Base-by-base conservation (phyloP, 37 sponge, comb jelly and placozoan species). In the Petrosia ficiformis region DNA sequence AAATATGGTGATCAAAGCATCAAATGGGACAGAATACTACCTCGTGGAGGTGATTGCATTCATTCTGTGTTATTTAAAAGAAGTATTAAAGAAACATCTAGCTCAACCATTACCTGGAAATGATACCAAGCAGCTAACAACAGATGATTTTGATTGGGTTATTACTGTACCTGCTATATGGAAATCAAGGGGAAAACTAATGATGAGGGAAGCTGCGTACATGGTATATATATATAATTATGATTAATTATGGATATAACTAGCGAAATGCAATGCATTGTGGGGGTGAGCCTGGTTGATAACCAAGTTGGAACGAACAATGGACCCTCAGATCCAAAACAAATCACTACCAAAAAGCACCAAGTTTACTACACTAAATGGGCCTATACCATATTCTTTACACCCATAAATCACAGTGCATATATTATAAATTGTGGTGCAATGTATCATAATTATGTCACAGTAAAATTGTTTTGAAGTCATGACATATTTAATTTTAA, bases 131-230 rank as follows among this genome's bases (percentile, higher is more conserved):
- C n/a, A n/a, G n/a, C 25, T 61, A 11, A 2, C 30, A 6, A 70
- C 61, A 5, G 28, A 59, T 58, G 72, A 77, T 34, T 77, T 84
- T 11, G 78, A 77, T 42, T 84, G 84, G 84, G 84, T 84, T 5
- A 77, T 84, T 29, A 84, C 84, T 5, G 84, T 84, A 3, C 84
- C 84, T 44, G 84, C 84, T 2, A 84, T 84, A n/a, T 84, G 84
- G 84, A 76, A 59, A 42, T 75, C 84, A n/a, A 59, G 58, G 26
- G 84, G 84, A 0, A 84, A 84, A 39, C 77, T 71, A 57, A 58
- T 84, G 67, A 84, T 84, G 84, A 77, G 84, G 43, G 84, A 84
- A 42, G 84, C 84, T 38, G 84, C 72, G 42, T 84, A 84, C 37
- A 76, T 77, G 72, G 84, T 84, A 60, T 3, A 6, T 69, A 61